Evolutionary conservation across 1,140 invertebrate genomes (phyloP), one percentile per base, ranked within the genome.

Genomic region (Laupala kohalensis): DNA sequence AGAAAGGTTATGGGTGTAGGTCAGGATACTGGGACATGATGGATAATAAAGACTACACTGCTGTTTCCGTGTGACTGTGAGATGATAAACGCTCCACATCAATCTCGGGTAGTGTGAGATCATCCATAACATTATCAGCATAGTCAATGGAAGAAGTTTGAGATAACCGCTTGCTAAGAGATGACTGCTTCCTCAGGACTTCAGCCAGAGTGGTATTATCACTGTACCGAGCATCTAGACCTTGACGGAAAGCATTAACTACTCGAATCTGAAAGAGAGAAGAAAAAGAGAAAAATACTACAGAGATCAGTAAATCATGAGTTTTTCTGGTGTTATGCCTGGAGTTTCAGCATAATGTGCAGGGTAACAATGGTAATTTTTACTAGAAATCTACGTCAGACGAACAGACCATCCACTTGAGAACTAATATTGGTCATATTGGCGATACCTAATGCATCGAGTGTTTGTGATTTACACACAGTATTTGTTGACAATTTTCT

Each of bases 161-260:
- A 77, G 92, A 94, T 78, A 94, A 87, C 79, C 93, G 88, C 85
- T 95, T 95, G 80, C 87, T 91, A 74, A 94, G 85, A 78, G 92
- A 93, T 79, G 92, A 89, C 86, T 95, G 93, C 85, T 94, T 95
- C 81, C 92, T 90, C 77, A 95, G 87, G 79, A 92, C 92, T 83
- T 94, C 93, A 73, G 92, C 92, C 79, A 95, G 87, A 80, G 90
- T 91, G 77, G 91, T 89, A 84, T 90, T 93, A 84, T 97, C 95
- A 80, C 92, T 90, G 81, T 92, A 93, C 80, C 94, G 92, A 84
- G 92, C 88, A 87, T 98, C 95, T 86, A 97, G 88, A 82, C 94
- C 95, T 89, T 97, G 95, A 83, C 96, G 94, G 88, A 98, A 98
- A 86, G 96, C 96, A 88, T 98, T 97, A 85, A 97, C 95, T 88